These are phyloP conservation scores for Parauchenoglanis punctatus DNA, from an alignment of 2,797 vertebrate species.

Conservation along the genomic window DNA sequence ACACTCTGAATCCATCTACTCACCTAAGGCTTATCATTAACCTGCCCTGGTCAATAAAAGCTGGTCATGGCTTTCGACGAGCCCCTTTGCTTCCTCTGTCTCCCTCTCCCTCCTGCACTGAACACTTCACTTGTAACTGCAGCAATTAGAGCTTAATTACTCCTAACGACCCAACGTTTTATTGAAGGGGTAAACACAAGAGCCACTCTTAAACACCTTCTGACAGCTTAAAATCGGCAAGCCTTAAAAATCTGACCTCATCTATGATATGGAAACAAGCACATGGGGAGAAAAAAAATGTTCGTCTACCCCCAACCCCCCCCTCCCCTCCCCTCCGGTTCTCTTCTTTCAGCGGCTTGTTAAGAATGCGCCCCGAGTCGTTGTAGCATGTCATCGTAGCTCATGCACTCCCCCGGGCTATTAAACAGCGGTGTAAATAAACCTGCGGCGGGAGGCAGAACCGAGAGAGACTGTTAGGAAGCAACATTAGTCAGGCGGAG, in stretches of 20 bases:
- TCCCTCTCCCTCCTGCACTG: background rate
- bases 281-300: background rate
- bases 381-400: constrained; percentile 66
- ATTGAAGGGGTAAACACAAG: constrained; percentile 68
- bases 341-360: constrained; percentile 61
- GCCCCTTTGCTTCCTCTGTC: background rate
- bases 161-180: constrained; percentile 71
- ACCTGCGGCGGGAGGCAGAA: constrained; percentile 56
- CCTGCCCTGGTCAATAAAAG: constrained; percentile 27
- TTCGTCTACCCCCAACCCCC: constrained; percentile 17
- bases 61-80: constrained; percentile 12
- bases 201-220: constrained; percentile 70
- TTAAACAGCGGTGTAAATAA: constrained; percentile 74
- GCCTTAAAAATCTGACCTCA: constrained; percentile 58
- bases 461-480: constrained; percentile 57
- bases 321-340: background rate
- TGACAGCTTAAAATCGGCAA: constrained; percentile 67
- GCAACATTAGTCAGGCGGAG: constrained; percentile 65
- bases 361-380: constrained; percentile 64
- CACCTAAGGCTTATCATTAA: constrained; percentile 40
- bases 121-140: constrained; percentile 51
- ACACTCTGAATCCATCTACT: constrained; percentile 13
- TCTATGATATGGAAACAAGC: background rate
- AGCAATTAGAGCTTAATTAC: constrained; percentile 69
- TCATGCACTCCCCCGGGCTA: constrained; percentile 70